Base-by-base conservation (phyloP, 2,113 vertebrate species). In the Esox niger region DNA sequence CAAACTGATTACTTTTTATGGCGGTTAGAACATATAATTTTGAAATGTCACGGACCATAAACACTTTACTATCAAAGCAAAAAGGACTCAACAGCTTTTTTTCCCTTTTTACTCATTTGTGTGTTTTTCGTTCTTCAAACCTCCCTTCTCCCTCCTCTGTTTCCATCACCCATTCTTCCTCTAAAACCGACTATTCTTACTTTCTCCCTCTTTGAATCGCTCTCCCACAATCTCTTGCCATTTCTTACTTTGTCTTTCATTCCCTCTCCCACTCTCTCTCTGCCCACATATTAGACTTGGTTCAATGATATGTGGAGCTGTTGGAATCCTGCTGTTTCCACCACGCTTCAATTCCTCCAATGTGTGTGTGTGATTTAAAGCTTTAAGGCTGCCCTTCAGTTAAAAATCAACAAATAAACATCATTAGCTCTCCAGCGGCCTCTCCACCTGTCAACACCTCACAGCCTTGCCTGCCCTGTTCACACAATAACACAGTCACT, bases 1-100 rank as follows among this genome's bases (percentile, higher is more conserved):
- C 62, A 17, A 68, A 70, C 70, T 76, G 74, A 62, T 82, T 62
- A 31, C 46, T 68, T 75, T 73, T 77, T 76, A 77, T 63, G 67
- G 69, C n/a, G 27, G 66, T 67, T 66, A 68, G 66, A 77, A 73
- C 60, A 55, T 71, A 71, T 66, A 69, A 75, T 33, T 63, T 64
- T 52, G 11, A 55, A 67, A 67, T 64, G 57, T 61, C 72, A 67
- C 62, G 62, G 77, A 73, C 64, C 47, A 58, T 64, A 70, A 59
- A 38, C 63, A 73, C 67, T 79, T 68, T 75, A 75, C 62, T 54
- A 76, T 47, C 66, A 49, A 49, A 26, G 10, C 35, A 6, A 29
- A 15, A 27, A 71, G 70, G 59, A 70, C 73, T 78, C 66, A 25
- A 57, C 57, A 73, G 57, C 69, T 58, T 8, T 58, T n/a, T 15